Evolutionary conservation across 2,113 vertebrate genomes (phyloP).

Genomic region (Corythaixoides concolor): DNA sequence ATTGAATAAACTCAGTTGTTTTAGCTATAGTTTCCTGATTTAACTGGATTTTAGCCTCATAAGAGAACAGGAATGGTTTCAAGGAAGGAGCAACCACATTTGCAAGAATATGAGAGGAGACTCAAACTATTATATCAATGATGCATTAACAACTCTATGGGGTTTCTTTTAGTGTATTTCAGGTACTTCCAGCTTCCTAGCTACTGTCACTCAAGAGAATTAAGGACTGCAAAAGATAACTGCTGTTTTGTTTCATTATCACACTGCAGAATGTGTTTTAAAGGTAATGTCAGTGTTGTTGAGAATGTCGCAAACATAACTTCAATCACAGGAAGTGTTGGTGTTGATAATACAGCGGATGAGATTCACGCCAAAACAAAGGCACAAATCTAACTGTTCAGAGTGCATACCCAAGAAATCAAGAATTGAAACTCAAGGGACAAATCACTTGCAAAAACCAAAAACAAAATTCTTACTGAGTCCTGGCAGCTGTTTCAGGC

Average conservation of each 20-base stretch:
- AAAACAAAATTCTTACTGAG: background rate
- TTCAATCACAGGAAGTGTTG: conserved; percentile 45
- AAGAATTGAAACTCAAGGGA: background rate
- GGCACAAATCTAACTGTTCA: background rate
- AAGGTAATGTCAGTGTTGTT: background rate
- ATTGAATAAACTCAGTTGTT: background rate
- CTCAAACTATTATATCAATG: background rate
- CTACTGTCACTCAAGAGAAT: background rate
- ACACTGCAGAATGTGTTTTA: background rate
- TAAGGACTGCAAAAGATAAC: background rate
- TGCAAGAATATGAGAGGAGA: background rate
- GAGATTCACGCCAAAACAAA: conserved; percentile 42
- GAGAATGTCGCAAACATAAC: background rate
- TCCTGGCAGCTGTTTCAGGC: background rate
- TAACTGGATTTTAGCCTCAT: background rate
- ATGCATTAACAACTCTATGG: background rate
- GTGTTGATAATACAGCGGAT: conserved; percentile 24
- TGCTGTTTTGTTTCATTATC: conserved; percentile 4
- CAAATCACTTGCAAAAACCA: background rate
- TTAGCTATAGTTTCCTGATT: background rate
- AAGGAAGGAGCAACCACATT: background rate
- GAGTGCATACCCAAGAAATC: background rate
- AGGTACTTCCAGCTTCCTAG: background rate
- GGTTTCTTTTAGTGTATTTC: background rate
- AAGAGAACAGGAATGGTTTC: background rate